Evolutionary conservation across 2,113 vertebrate genomes (phyloP).

Genomic region (Gymnogyps californianus): DNA sequence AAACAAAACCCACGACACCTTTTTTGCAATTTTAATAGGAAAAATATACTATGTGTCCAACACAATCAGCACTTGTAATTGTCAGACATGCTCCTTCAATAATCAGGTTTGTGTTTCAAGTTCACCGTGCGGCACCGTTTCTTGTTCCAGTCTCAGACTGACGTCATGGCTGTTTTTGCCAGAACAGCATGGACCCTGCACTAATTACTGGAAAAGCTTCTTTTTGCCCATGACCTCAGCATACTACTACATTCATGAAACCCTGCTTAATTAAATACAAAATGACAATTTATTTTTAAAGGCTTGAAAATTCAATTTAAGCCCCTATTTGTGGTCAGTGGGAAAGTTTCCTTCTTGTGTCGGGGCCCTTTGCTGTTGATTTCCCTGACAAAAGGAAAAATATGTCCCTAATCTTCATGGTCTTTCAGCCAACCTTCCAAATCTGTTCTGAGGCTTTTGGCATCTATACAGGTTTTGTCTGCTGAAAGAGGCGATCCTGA

Average conservation of each 20-base stretch:
- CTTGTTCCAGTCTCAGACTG: not conserved
- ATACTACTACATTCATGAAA: constrained; percentile 45
- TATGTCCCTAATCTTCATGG: constrained; percentile 39
- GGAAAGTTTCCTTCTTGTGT: constrained; percentile 44
- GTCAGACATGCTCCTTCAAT: not conserved
- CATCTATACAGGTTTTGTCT: constrained; percentile 3
- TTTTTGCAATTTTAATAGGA: not conserved
- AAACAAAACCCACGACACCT: not conserved
- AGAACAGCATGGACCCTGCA: constrained; percentile 50
- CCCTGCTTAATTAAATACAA: constrained; percentile 45
- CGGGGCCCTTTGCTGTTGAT: not conserved
- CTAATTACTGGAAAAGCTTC: constrained; percentile 66
- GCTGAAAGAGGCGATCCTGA: not conserved
- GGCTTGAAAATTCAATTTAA: constrained; percentile 46
- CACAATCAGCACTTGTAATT: not conserved
- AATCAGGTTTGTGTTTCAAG: constrained; percentile 24
- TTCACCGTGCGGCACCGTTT: not conserved
- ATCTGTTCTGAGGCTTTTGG: constrained; percentile 28
- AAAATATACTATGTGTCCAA: not conserved
- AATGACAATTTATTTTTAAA: constrained; percentile 49
- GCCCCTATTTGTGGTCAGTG: constrained; percentile 35
- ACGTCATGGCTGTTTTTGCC: constrained; percentile 53
- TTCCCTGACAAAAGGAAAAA: constrained; percentile 54
- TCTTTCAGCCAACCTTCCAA: constrained; percentile 28
- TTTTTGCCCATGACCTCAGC: constrained; percentile 55